Evolutionary conservation across 2,113 vertebrate species (phyloP).

Genomic region (Mystacornis crossleyi): DNA sequence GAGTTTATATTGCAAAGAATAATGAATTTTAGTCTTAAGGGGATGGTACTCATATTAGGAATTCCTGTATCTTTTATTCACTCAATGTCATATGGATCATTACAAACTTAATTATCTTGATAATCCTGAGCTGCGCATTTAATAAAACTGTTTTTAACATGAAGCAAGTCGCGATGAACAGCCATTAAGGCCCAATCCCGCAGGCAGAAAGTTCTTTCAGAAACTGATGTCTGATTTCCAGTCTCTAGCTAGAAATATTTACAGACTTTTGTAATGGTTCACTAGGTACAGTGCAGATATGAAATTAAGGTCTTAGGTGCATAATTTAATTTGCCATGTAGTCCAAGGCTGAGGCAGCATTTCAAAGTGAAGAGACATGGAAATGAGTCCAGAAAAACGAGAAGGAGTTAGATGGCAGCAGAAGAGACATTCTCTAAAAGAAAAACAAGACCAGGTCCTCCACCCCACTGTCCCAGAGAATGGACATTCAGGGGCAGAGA

Average conservation of each 20-base stretch:
- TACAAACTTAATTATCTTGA: conserved; percentile 61
- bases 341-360: neutral
- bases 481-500: rapidly evolving
- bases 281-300: neutral
- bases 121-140: conserved; percentile 9
- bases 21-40: conserved; percentile 19
- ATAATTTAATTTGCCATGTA: neutral
- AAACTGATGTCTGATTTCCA: neutral
- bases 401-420: neutral
- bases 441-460: neutral
- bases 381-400: neutral
- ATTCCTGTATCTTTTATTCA: conserved; percentile 8
- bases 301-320: neutral
- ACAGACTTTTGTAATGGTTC: neutral
- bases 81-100: neutral
- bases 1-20: neutral
- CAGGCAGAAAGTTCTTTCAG: neutral
- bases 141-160: conserved; percentile 50
- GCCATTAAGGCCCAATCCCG: neutral
- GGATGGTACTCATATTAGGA: conserved; percentile 16
- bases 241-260: neutral
- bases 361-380: neutral
- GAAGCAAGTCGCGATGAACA: neutral
- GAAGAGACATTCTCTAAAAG: neutral
- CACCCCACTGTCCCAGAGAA: rapidly evolving